phyloP scores from a whole-genome alignment of 1,140 invertebrate genomes.

The Cydia pomonella region DNA sequence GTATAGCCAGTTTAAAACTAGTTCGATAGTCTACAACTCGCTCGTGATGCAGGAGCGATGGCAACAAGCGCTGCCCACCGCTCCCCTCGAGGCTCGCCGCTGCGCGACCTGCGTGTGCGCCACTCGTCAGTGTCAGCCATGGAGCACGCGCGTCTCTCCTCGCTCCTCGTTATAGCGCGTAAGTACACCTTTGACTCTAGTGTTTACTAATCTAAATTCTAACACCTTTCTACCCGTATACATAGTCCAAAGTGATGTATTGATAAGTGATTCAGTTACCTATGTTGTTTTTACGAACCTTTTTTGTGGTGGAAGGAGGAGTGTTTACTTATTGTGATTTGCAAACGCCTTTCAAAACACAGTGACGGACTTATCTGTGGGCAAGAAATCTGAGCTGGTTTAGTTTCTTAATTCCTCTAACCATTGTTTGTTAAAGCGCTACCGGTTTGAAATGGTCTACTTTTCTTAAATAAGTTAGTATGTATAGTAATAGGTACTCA shows the following conservation, averaged over 20 bases:
- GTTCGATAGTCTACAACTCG: too few species aligned
- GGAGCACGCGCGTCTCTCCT: conserved; percentile 47
- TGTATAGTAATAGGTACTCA: too few species aligned
- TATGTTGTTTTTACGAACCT: conserved; percentile 38
- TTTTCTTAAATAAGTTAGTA: too few species aligned
- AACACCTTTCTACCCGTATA: background rate
- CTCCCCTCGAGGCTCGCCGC: background rate
- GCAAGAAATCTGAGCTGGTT: conserved; percentile 12
- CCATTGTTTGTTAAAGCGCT: too few species aligned
- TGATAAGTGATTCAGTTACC: background rate
- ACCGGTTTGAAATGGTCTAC: too few species aligned
- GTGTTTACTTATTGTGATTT: background rate
- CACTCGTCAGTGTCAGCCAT: conserved; percentile 51
- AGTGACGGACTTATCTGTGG: background rate
- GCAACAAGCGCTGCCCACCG: background rate
- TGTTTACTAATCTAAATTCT: background rate
- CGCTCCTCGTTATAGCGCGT: conserved; percentile 69
- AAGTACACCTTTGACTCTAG: conserved; percentile 46
- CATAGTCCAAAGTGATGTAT: background rate
- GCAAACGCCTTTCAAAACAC: background rate
- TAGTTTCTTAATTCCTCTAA: background rate
- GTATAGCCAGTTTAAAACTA: too few species aligned
- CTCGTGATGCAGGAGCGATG: background rate
- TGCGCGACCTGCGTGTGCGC: background rate
- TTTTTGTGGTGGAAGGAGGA: background rate